Percentiles rank a stretch among this genome's conserved stretches.
phyloP scores from a whole-genome alignment of 2,888 invertebrate species.

The Notodonta dromedarius region DNA sequence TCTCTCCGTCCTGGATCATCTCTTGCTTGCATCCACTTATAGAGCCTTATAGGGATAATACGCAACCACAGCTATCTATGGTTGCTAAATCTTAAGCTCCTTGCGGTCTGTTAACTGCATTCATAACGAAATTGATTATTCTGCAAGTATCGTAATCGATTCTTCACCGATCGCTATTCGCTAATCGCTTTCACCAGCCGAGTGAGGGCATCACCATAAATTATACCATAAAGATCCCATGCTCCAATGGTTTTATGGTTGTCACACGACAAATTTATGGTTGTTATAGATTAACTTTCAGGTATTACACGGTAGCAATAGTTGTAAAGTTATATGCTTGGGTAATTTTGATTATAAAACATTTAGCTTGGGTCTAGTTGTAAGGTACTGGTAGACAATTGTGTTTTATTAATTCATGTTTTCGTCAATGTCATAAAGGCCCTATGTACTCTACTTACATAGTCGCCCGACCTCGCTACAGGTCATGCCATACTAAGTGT shows the following conservation, averaged over 20 bases:
- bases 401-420: too few species aligned
- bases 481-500: too few species aligned
- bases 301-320: conserved; percentile 34
- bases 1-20: too few species aligned
- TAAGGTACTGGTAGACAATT: too few species aligned
- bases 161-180: conserved; percentile 28
- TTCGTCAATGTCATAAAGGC: too few species aligned
- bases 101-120: background rate
- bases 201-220: conserved; percentile 64
- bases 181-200: conserved; percentile 30
- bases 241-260: conserved; percentile 62
- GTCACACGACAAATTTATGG: conserved; percentile 65
- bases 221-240: conserved; percentile 58
- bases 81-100: background rate
- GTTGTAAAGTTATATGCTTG: conserved; percentile 8
- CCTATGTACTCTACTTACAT: too few species aligned
- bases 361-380: background rate
- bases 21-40: too few species aligned
- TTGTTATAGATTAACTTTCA: conserved; percentile 25
- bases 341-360: too few species aligned
- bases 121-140: background rate
- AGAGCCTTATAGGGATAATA: too few species aligned
- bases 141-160: conserved; percentile 1
- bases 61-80: too few species aligned
- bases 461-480: too few species aligned